These are phyloP conservation scores for Drosophila monieri DNA, from an alignment of 2,888 invertebrate genomes.

Conservation along the genomic window DNA sequence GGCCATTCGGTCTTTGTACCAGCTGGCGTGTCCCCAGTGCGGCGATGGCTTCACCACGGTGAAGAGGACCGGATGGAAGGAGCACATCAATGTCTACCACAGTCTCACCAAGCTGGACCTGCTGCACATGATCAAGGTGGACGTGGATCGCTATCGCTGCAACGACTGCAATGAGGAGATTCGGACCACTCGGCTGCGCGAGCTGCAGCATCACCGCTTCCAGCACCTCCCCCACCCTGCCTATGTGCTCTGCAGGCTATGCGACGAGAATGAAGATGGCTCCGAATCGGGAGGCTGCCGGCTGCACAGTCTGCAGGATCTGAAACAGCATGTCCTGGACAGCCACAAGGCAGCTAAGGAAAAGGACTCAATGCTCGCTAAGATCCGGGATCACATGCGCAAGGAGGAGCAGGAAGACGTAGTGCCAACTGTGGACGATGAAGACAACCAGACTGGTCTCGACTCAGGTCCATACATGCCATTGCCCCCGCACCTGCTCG, in stretches of 20 bases:
- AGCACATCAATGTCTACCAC: conserved; percentile 76
- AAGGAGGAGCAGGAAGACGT: conserved; percentile 45
- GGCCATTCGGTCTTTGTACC: conserved; percentile 31
- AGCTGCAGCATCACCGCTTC: conserved; percentile 76
- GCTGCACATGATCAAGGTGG: conserved; percentile 68
- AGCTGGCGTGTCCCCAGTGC: conserved; percentile 76
- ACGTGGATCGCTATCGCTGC: conserved; percentile 67
- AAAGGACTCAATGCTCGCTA: conserved; percentile 36
- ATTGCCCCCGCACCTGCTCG: conserved; percentile 67
- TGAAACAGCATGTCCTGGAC: conserved; percentile 72
- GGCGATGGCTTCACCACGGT: conserved; percentile 71
- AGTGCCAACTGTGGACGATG: conserved; percentile 10
- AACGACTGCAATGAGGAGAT: conserved; percentile 74
- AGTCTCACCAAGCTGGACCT: conserved; percentile 64
- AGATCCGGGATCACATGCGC: conserved; percentile 23
- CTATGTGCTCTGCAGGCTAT: conserved; percentile 75
- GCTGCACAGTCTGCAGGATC: conserved; percentile 65
- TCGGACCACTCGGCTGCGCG: conserved; percentile 67
- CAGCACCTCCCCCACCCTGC: conserved; percentile 75
- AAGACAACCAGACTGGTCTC: conserved; percentile 8
- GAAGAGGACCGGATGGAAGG: conserved; percentile 71
- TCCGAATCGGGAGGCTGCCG: conserved; percentile 23
- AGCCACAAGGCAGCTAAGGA: conserved; percentile 63
- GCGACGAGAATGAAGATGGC: conserved; percentile 52
- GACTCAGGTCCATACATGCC: conserved; percentile 62